Base-by-base conservation (phyloP, 2,888 invertebrate genomes). In the Nasonia oneida region DNA sequence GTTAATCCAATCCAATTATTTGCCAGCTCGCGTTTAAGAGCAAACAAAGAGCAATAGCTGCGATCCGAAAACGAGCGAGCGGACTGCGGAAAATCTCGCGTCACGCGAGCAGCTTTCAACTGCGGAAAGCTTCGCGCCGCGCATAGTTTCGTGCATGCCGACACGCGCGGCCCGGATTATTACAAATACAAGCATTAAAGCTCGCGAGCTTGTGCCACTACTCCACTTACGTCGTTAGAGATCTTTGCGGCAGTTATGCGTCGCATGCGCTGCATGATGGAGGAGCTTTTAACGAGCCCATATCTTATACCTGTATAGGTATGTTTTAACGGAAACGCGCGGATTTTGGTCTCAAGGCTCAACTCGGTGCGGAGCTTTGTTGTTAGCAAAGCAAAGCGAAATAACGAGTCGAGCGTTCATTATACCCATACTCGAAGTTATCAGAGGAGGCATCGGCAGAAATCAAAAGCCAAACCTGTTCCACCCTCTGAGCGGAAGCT, bases 61-160 rank as follows among this genome's bases (percentile, higher is more conserved):
- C 5, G 15, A 3, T 1, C 18, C 14, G 37, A 71, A 18, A 37
- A 39, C 33, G 12, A 33, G 33, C 4, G 14, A 5, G 14, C 15
- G 18, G 14, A 39, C 64, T 23, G n/a, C 57, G 71, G 71, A 71
- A 71, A 71, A 71, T 37, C 71, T 23, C 18, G 29, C 8, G 71
- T 71, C 71, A 42, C 71, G 42, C 71, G 23, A 71, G 71, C 37
- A 37, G 37, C 37, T n/a, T 71, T 71, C 42, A 6, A 39, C n/a
- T 42, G 42, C 71, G 18, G 23, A 23, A 23, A 23, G 23, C 23
- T 23, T 23, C 23, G 23, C 23, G 23, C 23, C 23, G 23, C 23
- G 23, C 23, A 23, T 23, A 23, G 18, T 57, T 76, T 75, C 75
- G 76, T 57, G 57, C 37, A 71, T 71, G 71, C 71, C 71, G 71